phyloP scores from a whole-genome alignment of 2,113 vertebrate species.

The Scophthalmus maximus region DNA sequence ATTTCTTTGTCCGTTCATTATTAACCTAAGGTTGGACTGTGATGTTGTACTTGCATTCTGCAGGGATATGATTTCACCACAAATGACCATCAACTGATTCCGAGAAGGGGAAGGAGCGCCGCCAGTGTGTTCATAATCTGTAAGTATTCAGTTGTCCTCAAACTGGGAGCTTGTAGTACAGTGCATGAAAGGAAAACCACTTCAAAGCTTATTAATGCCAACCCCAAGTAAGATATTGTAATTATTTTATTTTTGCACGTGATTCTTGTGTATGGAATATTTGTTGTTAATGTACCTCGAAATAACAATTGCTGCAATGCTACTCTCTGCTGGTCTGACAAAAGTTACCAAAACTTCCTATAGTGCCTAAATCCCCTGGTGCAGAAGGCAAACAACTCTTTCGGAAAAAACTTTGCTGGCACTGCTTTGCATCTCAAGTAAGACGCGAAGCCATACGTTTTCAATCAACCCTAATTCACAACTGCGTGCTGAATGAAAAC shows the following conservation, averaged over 20 bases:
- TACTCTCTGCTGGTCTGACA: too few species aligned
- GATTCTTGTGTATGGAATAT: not conserved
- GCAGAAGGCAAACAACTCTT: conserved; percentile 4
- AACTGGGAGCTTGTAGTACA: conserved; percentile 15
- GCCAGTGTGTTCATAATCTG: conserved; percentile 66
- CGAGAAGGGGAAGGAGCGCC: conserved; percentile 68
- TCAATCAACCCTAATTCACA: not conserved
- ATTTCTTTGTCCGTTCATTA: conserved; percentile 70
- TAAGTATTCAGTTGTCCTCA: conserved; percentile 61
- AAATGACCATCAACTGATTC: conserved; percentile 75
- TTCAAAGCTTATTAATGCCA: conserved; percentile 23
- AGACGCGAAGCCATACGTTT: not conserved
- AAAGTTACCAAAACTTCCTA: too few species aligned
- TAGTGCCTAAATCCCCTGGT: not conserved
- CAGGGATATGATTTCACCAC: conserved; percentile 76
- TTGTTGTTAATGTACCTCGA: not conserved
- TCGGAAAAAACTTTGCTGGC: not conserved
- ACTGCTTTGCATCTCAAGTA: conserved; percentile 6
- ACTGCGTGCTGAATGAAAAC: not conserved
- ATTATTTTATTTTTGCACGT: not conserved
- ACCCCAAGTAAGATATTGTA: conserved; percentile 6
- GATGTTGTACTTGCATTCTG: conserved; percentile 68
- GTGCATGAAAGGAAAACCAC: conserved; percentile 13
- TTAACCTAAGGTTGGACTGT: conserved; percentile 69
- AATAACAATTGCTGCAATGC: not conserved